Evolutionary conservation across 2,113 vertebrate species (phyloP), one percentile per base, ranked within the genome.

Genomic region (Sporophila hypoxantha): DNA sequence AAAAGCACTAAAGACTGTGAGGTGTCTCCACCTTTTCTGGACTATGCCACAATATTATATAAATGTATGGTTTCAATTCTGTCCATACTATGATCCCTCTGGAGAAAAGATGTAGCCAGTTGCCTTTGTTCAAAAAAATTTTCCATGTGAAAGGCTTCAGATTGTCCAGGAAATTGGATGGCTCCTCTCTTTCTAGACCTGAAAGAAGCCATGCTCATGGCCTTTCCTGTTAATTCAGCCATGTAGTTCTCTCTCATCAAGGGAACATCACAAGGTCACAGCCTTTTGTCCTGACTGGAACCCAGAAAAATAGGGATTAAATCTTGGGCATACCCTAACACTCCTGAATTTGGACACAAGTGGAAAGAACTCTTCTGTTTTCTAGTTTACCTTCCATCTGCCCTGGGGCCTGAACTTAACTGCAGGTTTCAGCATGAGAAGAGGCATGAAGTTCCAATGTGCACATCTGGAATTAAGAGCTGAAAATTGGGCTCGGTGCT

Each of bases 381-480:
- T 87, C 90, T 85, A 62, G 66, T 69, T 89, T 73, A 74, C 75
- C 44, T 94, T 90, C 82, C 66, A 70, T 86, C 62, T 79, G 70
- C 80, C 77, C 60, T 3, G 3, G 30, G 50, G 73, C 37, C 80
- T 87, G 78, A 87, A 71, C n/a, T 75, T 83, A 85, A 73, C 85
- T 82, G n/a, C 44, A 79, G 50, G 41, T 50, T 93, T 79, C 59
- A 2, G 39, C 46, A 59, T 69, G 39, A 75, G 84, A 87, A 94
- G 87, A 91, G 81, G 86, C 73, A 77, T 19, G 92, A 91, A 74
- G 81, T 90, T 93, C 81, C 89, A 89, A 14, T 3, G 49, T 44
- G 61, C 88, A 96, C 95, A 95, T 97, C 96, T 96, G 96, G 96
- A 94, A 92, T 83, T 88, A 95, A 96, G 93, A 95, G 91, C 85